Conservation (phyloP, 2,113 vertebrate genomes). For the Eptesicus fuscus region DNA sequence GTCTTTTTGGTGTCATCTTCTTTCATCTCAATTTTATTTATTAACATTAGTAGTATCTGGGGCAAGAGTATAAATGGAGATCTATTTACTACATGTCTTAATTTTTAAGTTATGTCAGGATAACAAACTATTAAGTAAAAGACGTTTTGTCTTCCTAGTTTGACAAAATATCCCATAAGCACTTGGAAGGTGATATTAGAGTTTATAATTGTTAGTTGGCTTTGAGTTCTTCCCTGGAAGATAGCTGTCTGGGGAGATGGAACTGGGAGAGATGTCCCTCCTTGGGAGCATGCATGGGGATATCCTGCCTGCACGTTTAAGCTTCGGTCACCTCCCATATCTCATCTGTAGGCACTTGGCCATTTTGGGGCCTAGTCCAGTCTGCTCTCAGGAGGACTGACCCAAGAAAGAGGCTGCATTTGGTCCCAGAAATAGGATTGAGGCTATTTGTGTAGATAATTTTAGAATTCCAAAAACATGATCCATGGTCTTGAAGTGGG, state of each 20-base stretch:
- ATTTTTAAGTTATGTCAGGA: background rate
- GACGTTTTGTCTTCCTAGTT: background rate
- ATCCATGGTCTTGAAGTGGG: background rate
- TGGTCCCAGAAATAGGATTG: background rate
- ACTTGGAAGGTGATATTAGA: background rate
- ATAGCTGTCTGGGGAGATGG: background rate
- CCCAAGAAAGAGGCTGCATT: background rate
- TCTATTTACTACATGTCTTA: background rate
- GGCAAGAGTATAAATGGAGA: background rate
- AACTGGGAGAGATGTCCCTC: background rate
- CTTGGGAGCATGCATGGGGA: background rate
- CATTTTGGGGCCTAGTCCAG: background rate
- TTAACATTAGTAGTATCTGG: background rate
- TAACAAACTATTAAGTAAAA: background rate
- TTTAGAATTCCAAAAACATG: background rate
- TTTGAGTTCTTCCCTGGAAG: background rate
- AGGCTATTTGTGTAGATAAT: background rate
- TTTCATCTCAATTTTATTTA: background rate
- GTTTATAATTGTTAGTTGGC: background rate
- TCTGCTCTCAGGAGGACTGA: background rate
- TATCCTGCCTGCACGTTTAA: accelerated
- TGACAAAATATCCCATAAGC: background rate
- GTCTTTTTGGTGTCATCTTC: background rate
- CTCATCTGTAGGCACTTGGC: background rate
- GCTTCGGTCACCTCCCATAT: background rate